These are phyloP conservation scores for Escarpia spicata DNA, from an alignment of 2,888 invertebrate genomes.

Conservation along the genomic window DNA sequence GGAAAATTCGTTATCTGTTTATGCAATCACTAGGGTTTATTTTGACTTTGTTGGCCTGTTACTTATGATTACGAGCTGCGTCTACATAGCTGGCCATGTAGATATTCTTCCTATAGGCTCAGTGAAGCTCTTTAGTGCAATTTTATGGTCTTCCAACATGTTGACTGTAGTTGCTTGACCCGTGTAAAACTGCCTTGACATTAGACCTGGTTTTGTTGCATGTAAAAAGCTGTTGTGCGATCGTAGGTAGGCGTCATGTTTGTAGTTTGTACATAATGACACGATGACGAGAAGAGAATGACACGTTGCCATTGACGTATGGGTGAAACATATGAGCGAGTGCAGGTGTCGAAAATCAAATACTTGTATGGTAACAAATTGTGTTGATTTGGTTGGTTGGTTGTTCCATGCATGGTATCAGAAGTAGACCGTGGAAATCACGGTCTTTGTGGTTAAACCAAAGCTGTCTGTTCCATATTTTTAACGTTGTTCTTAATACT, in stretches of 20 bases:
- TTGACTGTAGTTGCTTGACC: background rate
- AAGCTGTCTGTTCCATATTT: background rate
- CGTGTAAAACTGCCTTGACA: background rate
- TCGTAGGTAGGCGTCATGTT: background rate
- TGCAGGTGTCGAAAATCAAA: background rate
- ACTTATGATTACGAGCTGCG: background rate
- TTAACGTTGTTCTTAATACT: too few species aligned
- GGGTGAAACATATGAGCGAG: background rate
- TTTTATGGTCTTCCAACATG: background rate
- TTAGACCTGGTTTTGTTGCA: background rate
- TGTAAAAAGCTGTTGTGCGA: conserved; percentile 16
- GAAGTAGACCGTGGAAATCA: background rate
- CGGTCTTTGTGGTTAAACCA: background rate
- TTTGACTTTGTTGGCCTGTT: background rate
- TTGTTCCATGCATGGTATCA: background rate
- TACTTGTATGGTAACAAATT: background rate
- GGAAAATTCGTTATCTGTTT: background rate
- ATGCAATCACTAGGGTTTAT: background rate
- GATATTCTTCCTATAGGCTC: background rate
- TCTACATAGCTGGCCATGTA: background rate
- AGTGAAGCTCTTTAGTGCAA: background rate
- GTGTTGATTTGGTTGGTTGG: background rate
- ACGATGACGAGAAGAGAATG: background rate
- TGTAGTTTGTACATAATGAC: conserved; percentile 1
- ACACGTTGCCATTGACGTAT: background rate